Evolutionary conservation across 2,797 vertebrate genomes (phyloP), one percentile per base, ranked within the genome.

Genomic region (Cyclopterus lumpus): DNA sequence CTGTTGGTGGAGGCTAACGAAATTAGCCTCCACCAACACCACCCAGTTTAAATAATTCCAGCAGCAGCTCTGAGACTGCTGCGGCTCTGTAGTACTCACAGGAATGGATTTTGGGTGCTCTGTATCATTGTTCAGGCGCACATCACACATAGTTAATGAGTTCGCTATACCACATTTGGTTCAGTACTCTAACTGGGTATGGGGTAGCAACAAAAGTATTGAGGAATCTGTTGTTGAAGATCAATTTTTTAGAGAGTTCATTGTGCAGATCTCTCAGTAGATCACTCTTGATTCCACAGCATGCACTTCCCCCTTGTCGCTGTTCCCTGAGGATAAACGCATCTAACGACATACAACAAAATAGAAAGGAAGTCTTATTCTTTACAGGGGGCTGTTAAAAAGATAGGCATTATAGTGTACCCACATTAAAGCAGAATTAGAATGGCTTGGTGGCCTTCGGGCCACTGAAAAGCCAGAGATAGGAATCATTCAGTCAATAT

Each of bases 391-490:
- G 89, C 42, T 67, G 81, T 92, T 91, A 76, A 77, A 82, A 82
- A 93, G 91, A 93, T 93, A 92, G 91, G 82, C 65, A 92, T 92
- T 92, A 92, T 86, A 81, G 88, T 88, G 32, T 63, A 77, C 81
- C 55, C 34, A 75, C 71, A 86, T 88, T 86, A 86, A 75, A 81
- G 77, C 64, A 76, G 82, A 79, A 85, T 90, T 82, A 81, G 73
- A 89, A 85, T 83, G 72, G 64, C 58, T 71, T 55, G 36, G 53
- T 42, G 77, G 54, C 85, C 90, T 81, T 75, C 18, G 77, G 89
- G 92, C 60, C 66, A 40, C 57, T 58, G 34, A 75, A 71, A 63
- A 81, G 49, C 22, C 53, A 57, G 65, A 85, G 88, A 93, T 89
- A 80, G 63, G 73, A 86, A 91, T 88, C 81, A 73, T 12, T 79